A percentile compares a stretch with the other conserved stretches of the same genome.
Conservation (phyloP, 2,888 invertebrate genomes). For the Zonitis immaculata region DNA sequence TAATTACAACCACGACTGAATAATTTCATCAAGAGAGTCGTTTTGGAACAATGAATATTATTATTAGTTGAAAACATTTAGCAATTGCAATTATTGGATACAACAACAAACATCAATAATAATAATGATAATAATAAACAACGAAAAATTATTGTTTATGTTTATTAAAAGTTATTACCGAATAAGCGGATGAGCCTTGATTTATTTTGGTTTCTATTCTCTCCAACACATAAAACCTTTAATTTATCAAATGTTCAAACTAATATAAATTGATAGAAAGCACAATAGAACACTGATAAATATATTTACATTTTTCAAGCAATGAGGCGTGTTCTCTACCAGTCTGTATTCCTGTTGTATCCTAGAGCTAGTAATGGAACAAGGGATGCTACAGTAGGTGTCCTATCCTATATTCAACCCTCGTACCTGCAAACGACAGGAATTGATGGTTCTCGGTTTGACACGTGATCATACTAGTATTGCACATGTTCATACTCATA, state of each 20-base stretch:
- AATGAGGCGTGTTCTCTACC: conserved; percentile 7
- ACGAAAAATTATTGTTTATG: background rate
- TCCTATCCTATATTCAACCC: conserved; percentile 19
- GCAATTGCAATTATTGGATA: background rate
- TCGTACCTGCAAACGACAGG: conserved; percentile 19
- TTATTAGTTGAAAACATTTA: conserved; percentile 4
- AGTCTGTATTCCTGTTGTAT: conserved; percentile 15
- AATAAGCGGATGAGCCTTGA: background rate
- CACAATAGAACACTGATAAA: conserved; percentile 25
- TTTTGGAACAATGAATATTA: conserved; percentile 17
- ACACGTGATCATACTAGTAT: conserved; percentile 19
- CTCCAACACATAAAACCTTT: background rate
- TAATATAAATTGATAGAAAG: conserved; percentile 27
- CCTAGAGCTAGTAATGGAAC: conserved; percentile 5
- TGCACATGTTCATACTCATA: conserved; percentile 19
- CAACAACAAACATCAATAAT: background rate
- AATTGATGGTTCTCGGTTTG: conserved; percentile 23
- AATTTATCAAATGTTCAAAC: conserved; percentile 9
- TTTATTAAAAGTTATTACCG: background rate
- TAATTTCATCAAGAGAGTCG: conserved; percentile 20
- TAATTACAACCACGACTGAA: conserved; percentile 29
- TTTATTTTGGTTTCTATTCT: background rate
- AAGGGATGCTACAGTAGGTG: conserved; percentile 12
- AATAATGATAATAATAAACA: background rate
- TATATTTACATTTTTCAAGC: conserved; percentile 28